Evolutionary conservation across 2,113 vertebrate genomes (phyloP).

Genomic region (Thunnus thynnus): DNA sequence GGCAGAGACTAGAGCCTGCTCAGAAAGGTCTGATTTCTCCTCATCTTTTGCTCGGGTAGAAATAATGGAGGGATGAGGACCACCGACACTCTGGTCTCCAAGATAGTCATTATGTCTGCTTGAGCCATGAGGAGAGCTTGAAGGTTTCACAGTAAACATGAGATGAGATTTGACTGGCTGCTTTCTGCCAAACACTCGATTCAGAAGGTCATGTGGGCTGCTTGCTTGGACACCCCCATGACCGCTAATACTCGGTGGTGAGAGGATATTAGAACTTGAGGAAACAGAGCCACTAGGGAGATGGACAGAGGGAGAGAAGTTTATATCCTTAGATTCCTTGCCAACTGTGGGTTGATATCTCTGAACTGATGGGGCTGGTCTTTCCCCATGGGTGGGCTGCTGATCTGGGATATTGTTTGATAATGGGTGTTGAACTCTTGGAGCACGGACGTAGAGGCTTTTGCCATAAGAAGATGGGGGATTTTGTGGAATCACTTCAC

Average conservation of each 20-base stretch:
- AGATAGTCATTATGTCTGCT: not conserved
- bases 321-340: constrained; percentile 6
- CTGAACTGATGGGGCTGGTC: not conserved
- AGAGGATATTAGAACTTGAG: constrained; percentile 4
- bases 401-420: not conserved
- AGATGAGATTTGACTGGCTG: not conserved
- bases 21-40: not conserved
- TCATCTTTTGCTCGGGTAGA: not conserved
- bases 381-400: not conserved
- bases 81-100: not conserved
- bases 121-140: not conserved
- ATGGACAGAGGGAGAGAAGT: not conserved
- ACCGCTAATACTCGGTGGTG: not conserved
- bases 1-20: not conserved
- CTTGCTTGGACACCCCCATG: constrained; percentile 7
- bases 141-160: constrained; percentile 10
- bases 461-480: constrained; percentile 21
- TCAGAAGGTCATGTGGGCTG: not conserved
- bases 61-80: not conserved
- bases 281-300: constrained; percentile 9
- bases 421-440: constrained; percentile 6
- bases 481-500: constrained; percentile 7
- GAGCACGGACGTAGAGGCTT: not conserved
- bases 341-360: not conserved
- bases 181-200: not conserved